Conservation (phyloP, 2,888 invertebrate species). For the Epinotia nisella region DNA sequence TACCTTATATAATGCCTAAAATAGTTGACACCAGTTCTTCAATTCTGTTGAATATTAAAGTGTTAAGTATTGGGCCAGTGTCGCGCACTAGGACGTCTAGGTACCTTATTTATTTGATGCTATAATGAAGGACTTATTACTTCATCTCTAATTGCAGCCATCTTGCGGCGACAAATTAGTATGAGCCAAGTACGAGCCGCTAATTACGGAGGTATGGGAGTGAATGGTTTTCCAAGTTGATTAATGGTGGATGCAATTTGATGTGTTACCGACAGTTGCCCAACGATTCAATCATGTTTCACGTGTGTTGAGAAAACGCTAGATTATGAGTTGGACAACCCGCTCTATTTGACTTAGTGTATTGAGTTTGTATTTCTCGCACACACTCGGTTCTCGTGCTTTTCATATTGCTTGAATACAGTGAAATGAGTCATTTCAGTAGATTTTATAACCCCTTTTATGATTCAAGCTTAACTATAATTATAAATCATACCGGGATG, state of each 20-base stretch:
- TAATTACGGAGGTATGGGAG: conserved; percentile 36
- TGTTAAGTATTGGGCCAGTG: too few relatives aligned
- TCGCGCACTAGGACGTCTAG: too few relatives aligned
- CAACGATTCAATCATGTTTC: conserved; percentile 19
- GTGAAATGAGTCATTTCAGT: too few relatives aligned
- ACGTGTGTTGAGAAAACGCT: conserved; percentile 22
- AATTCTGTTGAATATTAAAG: too few relatives aligned
- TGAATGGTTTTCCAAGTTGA: conserved; percentile 34
- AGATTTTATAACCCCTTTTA: too few relatives aligned
- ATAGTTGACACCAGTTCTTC: too few relatives aligned
- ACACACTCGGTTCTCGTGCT: too few relatives aligned
- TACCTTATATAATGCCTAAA: too few relatives aligned
- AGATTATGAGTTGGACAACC: conserved; percentile 13
- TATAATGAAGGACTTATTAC: neutral
- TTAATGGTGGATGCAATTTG: conserved; percentile 27
- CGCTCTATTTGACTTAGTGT: conserved; percentile 2
- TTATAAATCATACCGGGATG: too few relatives aligned
- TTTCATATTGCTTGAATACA: too few relatives aligned
- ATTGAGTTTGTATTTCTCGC: neutral
- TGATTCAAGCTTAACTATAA: too few relatives aligned
- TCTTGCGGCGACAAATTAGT: conserved; percentile 12
- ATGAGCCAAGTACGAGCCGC: conserved; percentile 8
- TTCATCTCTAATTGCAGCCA: conserved; percentile 4
- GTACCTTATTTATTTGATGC: too few relatives aligned
- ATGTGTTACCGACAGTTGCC: conserved; percentile 21